These are phyloP conservation scores for Neoscelio sp. DNA, from an alignment of 2,888 invertebrate genomes.

Conservation along the genomic window DNA sequence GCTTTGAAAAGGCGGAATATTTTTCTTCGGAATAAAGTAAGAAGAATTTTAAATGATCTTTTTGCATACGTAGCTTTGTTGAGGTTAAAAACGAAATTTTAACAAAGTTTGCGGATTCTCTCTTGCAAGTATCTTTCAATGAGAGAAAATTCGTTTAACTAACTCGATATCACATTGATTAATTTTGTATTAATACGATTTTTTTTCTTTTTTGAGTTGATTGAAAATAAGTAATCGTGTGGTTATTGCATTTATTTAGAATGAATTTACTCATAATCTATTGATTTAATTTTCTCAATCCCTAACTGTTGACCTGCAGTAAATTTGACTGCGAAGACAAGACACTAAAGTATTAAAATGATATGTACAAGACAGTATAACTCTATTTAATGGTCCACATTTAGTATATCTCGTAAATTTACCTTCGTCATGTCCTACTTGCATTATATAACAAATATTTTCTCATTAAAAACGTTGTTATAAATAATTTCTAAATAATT, in stretches of 20 bases:
- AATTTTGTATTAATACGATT: too few relatives aligned
- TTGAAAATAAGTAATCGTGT: too few relatives aligned
- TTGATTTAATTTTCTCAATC: slow-evolving; percentile 34
- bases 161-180: slow-evolving; percentile 11
- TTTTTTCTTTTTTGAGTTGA: too few relatives aligned
- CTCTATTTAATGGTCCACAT: slow-evolving; percentile 13
- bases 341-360: slow-evolving; percentile 25
- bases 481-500: background rate
- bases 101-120: slow-evolving; percentile 19
- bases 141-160: background rate
- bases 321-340: slow-evolving; percentile 40
- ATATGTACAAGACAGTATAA: background rate
- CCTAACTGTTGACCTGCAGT: slow-evolving; percentile 27
- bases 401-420: slow-evolving; percentile 12
- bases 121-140: background rate
- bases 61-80: slow-evolving; percentile 33
- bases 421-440: background rate
- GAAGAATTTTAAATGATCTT: slow-evolving; percentile 36
- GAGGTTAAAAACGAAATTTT: slow-evolving; percentile 16
- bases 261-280: slow-evolving; percentile 19
- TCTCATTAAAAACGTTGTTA: background rate
- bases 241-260: background rate
- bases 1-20: slow-evolving; percentile 34
- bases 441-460: background rate
- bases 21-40: slow-evolving; percentile 21